Percentiles rank a stretch among this genome's conserved stretches.
Conservation (phyloP, 2,797 vertebrate species). For the Leptatherina wallacei region DNA sequence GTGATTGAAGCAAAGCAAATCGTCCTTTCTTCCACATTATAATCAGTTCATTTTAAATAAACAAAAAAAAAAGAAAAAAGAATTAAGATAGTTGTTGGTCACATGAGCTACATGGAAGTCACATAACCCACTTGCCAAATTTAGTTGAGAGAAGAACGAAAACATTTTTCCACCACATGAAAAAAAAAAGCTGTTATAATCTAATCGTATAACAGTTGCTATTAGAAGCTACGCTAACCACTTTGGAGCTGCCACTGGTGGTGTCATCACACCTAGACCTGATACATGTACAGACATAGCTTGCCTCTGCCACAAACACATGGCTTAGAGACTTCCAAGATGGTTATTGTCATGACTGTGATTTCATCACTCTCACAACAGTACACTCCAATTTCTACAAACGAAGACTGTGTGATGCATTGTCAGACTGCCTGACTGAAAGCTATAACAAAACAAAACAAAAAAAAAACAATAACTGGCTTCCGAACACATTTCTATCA, state of each 20-base stretch:
- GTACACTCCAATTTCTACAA: not conserved
- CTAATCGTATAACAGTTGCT: not conserved
- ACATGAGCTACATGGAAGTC: not conserved
- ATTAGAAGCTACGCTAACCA: not conserved
- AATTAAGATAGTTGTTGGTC: not conserved
- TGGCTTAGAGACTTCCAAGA: not conserved
- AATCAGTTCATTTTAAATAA: not conserved
- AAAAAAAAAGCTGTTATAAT: not conserved
- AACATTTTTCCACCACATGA: not conserved
- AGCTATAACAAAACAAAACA: not conserved
- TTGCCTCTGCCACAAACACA: not conserved
- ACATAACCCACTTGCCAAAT: not conserved
- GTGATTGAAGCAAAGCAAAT: not conserved
- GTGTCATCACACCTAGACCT: not conserved
- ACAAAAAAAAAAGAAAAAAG: not conserved
- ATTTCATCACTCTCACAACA: not conserved
- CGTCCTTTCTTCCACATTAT: not conserved
- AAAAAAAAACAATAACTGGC: not conserved
- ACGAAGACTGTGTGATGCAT: not conserved
- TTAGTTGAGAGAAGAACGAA: not conserved
- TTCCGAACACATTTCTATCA: not conserved
- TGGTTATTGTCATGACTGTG: not conserved
- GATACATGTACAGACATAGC: slow-evolving; percentile 1
- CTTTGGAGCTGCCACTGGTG: not conserved
- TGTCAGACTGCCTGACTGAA: not conserved